Evolutionary conservation across 64 coral and sea anemone genomes (phyloP).

Genomic region (Trachythela sp.): DNA sequence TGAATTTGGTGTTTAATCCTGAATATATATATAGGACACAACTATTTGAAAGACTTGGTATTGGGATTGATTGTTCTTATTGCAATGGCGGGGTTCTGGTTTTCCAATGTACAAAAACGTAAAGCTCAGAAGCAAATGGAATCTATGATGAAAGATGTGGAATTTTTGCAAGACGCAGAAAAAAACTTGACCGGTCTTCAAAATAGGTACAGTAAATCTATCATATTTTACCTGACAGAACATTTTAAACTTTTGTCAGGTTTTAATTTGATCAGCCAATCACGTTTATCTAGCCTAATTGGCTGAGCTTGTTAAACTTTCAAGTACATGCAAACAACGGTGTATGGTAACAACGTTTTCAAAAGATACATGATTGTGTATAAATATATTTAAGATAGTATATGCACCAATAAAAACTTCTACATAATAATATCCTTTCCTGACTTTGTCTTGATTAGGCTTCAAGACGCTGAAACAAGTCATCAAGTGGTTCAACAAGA

Average conservation of each 20-base stretch:
- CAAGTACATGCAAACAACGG: too few species aligned
- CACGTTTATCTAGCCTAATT: too few species aligned
- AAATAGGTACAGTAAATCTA: constrained; percentile 52
- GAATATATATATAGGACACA: constrained; percentile 57
- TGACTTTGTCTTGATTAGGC: neutral
- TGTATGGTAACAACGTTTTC: too few species aligned
- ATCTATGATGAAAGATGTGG: constrained; percentile 86
- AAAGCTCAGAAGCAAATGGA: constrained; percentile 92
- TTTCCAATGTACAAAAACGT: constrained; percentile 78
- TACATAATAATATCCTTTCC: neutral
- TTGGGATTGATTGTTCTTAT: constrained; percentile 78
- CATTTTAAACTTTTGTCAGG: too few species aligned
- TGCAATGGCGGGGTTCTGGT: constrained; percentile 84
- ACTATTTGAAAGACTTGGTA: constrained; percentile 86
- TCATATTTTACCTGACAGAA: neutral
- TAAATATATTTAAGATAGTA: too few species aligned
- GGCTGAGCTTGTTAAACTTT: too few species aligned
- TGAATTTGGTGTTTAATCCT: neutral
- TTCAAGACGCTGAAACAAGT: constrained; percentile 1
- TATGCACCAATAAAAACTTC: neutral
- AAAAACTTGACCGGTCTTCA: constrained; percentile 78
- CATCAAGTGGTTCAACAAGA: constrained; percentile 2
- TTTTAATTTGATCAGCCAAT: too few species aligned
- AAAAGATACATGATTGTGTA: too few species aligned
- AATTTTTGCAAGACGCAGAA: constrained; percentile 81